phyloP scores from a whole-genome alignment of 2,797 vertebrate species.

The Hybognathus amarus region DNA sequence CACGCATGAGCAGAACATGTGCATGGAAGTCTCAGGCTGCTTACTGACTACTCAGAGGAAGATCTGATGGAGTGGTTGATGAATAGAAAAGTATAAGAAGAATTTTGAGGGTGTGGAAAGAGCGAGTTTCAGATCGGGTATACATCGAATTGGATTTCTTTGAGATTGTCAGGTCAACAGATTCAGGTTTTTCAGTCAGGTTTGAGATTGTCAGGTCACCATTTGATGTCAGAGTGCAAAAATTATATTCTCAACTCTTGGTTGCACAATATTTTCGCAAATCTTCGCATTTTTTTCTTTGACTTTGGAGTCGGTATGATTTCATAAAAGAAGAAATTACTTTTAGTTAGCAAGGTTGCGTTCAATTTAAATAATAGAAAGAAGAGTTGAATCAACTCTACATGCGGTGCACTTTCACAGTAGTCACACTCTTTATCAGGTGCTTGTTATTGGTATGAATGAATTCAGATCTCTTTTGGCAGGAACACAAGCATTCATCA shows the following conservation, averaged over 20 bases:
- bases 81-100: background rate
- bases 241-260: background rate
- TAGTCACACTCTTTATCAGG: constrained; percentile 9
- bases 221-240: background rate
- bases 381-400: background rate
- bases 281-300: background rate
- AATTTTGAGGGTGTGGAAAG: background rate
- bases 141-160: background rate
- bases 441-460: constrained; percentile 8
- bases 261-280: background rate
- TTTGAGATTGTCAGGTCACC: no score
- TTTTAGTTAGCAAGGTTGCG: background rate
- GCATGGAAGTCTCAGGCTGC: background rate
- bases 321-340: background rate
- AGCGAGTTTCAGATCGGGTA: background rate
- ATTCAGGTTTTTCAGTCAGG: no score
- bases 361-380: background rate
- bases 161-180: background rate
- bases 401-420: background rate
- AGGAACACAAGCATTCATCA: constrained; percentile 22
- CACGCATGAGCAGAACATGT: background rate
- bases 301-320: background rate
- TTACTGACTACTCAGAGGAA: background rate
- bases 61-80: background rate
- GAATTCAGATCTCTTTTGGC: constrained; percentile 17